Percentiles rank a stretch among this genome's conserved stretches.
phyloP scores from a whole-genome alignment of 1,140 invertebrate species.

The Cyclina sinensis region DNA sequence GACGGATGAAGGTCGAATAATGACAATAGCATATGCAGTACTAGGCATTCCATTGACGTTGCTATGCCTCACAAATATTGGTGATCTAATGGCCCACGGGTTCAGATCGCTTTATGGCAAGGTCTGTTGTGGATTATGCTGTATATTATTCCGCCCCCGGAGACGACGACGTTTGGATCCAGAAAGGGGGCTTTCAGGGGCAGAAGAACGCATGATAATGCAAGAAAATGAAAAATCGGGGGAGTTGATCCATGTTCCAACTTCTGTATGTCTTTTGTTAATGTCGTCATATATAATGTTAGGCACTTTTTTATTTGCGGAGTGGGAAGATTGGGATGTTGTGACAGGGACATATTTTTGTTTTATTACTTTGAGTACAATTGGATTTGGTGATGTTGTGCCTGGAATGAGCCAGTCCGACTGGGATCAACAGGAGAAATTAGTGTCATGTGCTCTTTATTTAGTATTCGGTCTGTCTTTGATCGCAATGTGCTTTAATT shows the following conservation, averaged over 20 bases:
- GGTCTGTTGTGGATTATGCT: conserved; percentile 84
- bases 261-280: conserved; percentile 81
- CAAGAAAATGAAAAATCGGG: conserved; percentile 77
- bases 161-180: conserved; percentile 72
- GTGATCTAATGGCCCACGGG: conserved; percentile 97
- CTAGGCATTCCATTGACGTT: conserved; percentile 99
- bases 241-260: conserved; percentile 81
- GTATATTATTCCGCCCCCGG: conserved; percentile 77
- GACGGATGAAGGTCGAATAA: conserved; percentile 95
- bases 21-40: conserved; percentile 97
- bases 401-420: conserved; percentile 82
- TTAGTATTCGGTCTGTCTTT: conserved; percentile 97
- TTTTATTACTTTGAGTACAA: conserved; percentile 92
- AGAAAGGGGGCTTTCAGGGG: conserved; percentile 73
- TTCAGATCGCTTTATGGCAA: conserved; percentile 98
- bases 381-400: conserved; percentile 98
- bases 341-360: conserved; percentile 98
- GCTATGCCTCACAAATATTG: conserved; percentile 96
- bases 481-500: conserved; percentile 99
- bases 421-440: conserved; percentile 84
- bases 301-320: conserved; percentile 85
- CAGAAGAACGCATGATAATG: conserved; percentile 71
- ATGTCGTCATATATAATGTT: conserved; percentile 86
- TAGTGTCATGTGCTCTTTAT: conserved; percentile 85
- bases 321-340: conserved; percentile 89